Conservation (phyloP, 2,888 invertebrate species). For the Syrista parreyssii region DNA sequence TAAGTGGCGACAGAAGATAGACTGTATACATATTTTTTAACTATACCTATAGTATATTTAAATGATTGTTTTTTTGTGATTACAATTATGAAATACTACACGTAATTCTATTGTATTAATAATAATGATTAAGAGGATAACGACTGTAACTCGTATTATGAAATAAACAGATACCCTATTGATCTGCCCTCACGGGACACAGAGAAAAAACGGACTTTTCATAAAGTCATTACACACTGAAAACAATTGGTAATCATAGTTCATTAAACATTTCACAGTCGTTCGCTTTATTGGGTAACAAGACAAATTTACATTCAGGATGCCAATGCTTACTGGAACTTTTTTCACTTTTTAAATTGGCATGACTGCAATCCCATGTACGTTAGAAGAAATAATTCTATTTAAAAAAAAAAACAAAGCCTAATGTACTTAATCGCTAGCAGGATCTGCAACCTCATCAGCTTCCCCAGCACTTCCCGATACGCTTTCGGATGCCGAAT, state of each 20-base stretch:
- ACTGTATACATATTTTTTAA: conserved; percentile 22
- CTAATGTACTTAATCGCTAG: neutral
- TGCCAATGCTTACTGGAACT: too few relatives aligned
- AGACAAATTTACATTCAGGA: too few relatives aligned
- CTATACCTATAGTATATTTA: conserved; percentile 16
- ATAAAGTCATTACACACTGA: too few relatives aligned
- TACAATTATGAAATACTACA: conserved; percentile 20
- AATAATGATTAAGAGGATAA: conserved; percentile 26
- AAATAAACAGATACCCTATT: conserved; percentile 32
- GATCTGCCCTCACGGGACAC: conserved; percentile 5
- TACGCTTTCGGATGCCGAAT: conserved; percentile 59
- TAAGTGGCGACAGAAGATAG: conserved; percentile 6
- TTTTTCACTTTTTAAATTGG: too few relatives aligned
- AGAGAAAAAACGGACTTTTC: too few relatives aligned
- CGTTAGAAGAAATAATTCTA: too few relatives aligned
- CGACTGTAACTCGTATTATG: conserved; percentile 40
- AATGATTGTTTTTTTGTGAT: conserved; percentile 25
- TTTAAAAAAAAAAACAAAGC: neutral
- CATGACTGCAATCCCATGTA: too few relatives aligned
- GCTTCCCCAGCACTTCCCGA: conserved; percentile 64
- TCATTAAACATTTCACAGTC: too few relatives aligned
- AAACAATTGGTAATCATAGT: too few relatives aligned
- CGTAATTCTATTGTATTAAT: conserved; percentile 10
- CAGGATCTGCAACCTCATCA: conserved; percentile 51
- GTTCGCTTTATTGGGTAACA: too few relatives aligned